These are phyloP conservation scores for Theocolax elegans DNA, from an alignment of 1,140 invertebrate genomes.

Conservation along the genomic window DNA sequence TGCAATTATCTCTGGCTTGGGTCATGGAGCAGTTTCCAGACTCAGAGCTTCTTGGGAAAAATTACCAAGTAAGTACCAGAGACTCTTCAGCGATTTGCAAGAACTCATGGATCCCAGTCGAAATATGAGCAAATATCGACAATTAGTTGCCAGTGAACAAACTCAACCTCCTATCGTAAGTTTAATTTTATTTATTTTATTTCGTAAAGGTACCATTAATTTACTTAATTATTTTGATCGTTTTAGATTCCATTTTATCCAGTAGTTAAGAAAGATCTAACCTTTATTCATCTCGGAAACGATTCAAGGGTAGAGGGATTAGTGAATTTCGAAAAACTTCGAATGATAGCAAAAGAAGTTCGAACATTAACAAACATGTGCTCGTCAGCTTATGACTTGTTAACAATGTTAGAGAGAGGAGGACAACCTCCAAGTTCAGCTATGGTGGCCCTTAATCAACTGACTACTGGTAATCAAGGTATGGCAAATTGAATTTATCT, in stretches of 20 bases:
- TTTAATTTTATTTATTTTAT: conserved; percentile 41
- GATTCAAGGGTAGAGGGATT: conserved; percentile 92
- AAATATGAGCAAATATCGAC: conserved; percentile 99
- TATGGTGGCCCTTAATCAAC: conserved; percentile 89
- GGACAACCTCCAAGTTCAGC: conserved; percentile 88
- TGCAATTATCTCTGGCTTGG: conserved; percentile 96
- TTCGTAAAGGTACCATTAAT: background rate
- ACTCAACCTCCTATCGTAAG: conserved; percentile 89
- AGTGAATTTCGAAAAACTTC: conserved; percentile 98
- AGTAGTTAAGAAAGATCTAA: conserved; percentile 96
- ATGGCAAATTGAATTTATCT: background rate
- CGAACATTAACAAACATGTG: conserved; percentile 95
- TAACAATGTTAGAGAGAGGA: conserved; percentile 85
- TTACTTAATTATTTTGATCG: background rate
- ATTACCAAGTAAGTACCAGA: conserved; percentile 93
- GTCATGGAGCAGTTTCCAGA: conserved; percentile 92
- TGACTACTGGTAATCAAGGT: conserved; percentile 76
- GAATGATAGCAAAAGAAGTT: conserved; percentile 99
- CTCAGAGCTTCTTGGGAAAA: conserved; percentile 97
- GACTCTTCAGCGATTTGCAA: conserved; percentile 92
- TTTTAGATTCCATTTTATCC: conserved; percentile 94
- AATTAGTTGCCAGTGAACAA: conserved; percentile 88
- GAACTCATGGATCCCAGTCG: conserved; percentile 97
- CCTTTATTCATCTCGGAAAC: conserved; percentile 97
- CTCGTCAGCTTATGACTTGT: conserved; percentile 89